A percentile compares a stretch with the other conserved stretches of the same genome.
These are phyloP conservation scores for Phortica magna DNA, from an alignment of 2,888 invertebrate species.

Conservation along the genomic window DNA sequence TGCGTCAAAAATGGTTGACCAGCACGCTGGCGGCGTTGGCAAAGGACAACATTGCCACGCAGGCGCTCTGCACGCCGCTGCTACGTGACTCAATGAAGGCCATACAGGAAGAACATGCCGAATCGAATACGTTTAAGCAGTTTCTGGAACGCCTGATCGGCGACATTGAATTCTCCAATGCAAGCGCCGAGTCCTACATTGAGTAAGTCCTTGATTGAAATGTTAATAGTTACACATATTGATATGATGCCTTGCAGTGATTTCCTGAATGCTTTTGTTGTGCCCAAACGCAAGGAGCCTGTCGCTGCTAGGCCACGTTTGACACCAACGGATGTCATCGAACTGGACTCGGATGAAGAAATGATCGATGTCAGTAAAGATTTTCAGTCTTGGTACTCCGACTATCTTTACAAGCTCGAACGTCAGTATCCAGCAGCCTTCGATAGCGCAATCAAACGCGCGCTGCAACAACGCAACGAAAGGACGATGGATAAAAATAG, in stretches of 20 bases:
- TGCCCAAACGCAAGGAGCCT: slow-evolving; percentile 39
- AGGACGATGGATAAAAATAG: slow-evolving; percentile 25
- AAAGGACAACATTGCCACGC: slow-evolving; percentile 80
- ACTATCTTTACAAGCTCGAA: slow-evolving; percentile 82
- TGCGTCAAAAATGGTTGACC: slow-evolving; percentile 78
- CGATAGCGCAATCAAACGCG: slow-evolving; percentile 83
- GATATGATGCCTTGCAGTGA: slow-evolving; percentile 75
- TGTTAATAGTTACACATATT: too few relatives aligned
- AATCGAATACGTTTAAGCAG: slow-evolving; percentile 78
- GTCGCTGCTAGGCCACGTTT: neutral
- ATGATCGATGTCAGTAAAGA: slow-evolving; percentile 49
- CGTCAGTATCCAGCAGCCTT: slow-evolving; percentile 85
- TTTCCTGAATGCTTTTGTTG: slow-evolving; percentile 77
- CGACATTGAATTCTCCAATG: slow-evolving; percentile 81
- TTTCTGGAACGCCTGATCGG: slow-evolving; percentile 82
- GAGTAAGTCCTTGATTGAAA: slow-evolving; percentile 78
- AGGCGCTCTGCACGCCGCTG: slow-evolving; percentile 81
- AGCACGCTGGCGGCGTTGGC: slow-evolving; percentile 80
- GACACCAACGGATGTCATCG: slow-evolving; percentile 61
- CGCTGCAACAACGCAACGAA: slow-evolving; percentile 75
- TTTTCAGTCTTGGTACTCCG: slow-evolving; percentile 80
- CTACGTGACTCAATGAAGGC: slow-evolving; percentile 79
- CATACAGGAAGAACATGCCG: slow-evolving; percentile 79
- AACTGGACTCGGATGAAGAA: slow-evolving; percentile 75
- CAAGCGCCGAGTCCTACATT: slow-evolving; percentile 80